A percentile compares a stretch with the other conserved stretches of the same genome.
phyloP scores from a whole-genome alignment of 2,797 vertebrate genomes.

The Helostoma temminkii region DNA sequence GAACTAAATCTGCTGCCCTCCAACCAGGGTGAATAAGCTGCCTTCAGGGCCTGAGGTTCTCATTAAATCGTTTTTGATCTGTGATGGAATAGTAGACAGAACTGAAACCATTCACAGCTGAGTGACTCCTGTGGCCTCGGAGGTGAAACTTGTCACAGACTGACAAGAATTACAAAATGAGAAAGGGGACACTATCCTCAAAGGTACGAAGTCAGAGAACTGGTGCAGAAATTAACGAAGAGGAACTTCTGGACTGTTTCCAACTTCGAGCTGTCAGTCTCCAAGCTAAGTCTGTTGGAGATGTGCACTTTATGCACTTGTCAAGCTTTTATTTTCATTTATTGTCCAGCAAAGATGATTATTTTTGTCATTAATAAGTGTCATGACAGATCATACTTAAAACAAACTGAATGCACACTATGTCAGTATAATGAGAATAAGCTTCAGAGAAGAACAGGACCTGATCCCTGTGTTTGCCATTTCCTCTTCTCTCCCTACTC shows the following conservation, averaged over 20 bases:
- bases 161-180: conserved; percentile 10
- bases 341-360: background rate
- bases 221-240: conserved; percentile 1
- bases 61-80: conserved; percentile 18
- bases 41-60: background rate
- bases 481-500: too few species aligned
- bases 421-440: background rate
- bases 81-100: conserved; percentile 15
- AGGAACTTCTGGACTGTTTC: background rate
- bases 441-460: background rate
- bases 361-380: background rate
- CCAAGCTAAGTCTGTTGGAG: background rate
- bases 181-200: background rate
- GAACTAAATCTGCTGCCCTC: background rate
- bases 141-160: conserved; percentile 2
- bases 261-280: background rate
- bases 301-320: background rate
- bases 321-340: background rate
- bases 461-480: too few species aligned
- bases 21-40: background rate
- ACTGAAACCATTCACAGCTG: conserved; percentile 9
- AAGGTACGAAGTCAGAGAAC: conserved; percentile 9
- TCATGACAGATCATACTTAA: background rate
- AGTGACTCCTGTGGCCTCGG: conserved; percentile 24
- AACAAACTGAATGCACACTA: background rate